phyloP scores from a whole-genome alignment of 2,113 vertebrate genomes.

The Capricornis sumatraensis region DNA sequence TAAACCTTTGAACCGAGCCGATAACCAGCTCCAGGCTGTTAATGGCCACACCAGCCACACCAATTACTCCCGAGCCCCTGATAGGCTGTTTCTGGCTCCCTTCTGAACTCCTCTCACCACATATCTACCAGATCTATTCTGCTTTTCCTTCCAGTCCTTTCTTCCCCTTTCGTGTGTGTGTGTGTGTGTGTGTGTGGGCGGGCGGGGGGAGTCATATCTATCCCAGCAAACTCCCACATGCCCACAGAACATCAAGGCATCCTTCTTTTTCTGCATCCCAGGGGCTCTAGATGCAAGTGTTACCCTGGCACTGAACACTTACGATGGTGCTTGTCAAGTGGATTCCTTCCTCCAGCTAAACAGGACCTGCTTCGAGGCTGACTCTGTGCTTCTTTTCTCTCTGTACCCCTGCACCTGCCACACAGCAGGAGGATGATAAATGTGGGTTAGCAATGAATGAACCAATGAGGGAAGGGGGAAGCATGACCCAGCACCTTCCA shows the following conservation, averaged over 20 bases:
- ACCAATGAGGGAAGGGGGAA: not conserved
- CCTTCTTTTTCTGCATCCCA: not conserved
- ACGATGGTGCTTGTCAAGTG: fast-evolving
- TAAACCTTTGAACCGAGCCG: not conserved
- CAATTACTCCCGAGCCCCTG: not conserved
- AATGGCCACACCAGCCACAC: not conserved
- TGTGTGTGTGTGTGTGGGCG: not conserved
- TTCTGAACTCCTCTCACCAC: not conserved
- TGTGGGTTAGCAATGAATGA: not conserved
- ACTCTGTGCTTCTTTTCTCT: not conserved
- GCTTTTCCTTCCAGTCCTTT: not conserved
- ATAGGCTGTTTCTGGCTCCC: not conserved
- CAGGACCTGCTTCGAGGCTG: not conserved
- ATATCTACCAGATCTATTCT: not conserved
- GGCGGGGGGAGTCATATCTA: not conserved
- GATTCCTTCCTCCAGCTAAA: not conserved
- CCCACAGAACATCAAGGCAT: not conserved
- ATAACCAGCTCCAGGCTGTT: not conserved
- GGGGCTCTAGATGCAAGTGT: fast-evolving
- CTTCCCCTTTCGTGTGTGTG: not conserved
- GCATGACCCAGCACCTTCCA: not conserved
- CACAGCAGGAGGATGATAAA: not conserved
- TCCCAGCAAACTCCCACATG: not conserved
- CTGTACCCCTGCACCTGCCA: not conserved
- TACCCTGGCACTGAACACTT: not conserved